Percentiles rank a stretch among this genome's conserved stretches.
phyloP scores from a whole-genome alignment of 2,888 invertebrate genomes.

The Empis livida region DNA sequence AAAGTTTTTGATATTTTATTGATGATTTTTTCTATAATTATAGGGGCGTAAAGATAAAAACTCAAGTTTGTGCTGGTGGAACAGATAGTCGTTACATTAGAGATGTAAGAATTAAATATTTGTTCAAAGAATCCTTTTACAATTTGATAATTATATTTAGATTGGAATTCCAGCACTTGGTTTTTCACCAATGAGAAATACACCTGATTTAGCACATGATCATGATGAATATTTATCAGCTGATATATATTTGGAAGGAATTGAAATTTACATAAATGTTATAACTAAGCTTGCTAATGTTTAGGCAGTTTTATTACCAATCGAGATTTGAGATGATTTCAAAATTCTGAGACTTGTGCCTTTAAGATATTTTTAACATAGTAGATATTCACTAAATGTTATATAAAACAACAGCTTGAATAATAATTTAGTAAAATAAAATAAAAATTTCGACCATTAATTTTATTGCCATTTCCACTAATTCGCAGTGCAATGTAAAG shows the following conservation, averaged over 20 bases:
- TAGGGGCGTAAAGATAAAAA: slow-evolving; percentile 53
- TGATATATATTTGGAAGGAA: slow-evolving; percentile 65
- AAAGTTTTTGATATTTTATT: neutral
- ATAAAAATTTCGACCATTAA: too few relatives aligned
- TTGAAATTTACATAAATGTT: slow-evolving; percentile 48
- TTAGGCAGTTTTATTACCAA: too few relatives aligned
- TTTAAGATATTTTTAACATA: too few relatives aligned
- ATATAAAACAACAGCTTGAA: too few relatives aligned
- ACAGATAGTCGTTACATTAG: slow-evolving; percentile 83
- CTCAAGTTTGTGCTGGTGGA: slow-evolving; percentile 75
- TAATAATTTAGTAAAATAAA: too few relatives aligned
- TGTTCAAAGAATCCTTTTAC: too few relatives aligned
- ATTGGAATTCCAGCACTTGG: slow-evolving; percentile 72
- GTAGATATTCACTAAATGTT: too few relatives aligned
- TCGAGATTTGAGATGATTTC: too few relatives aligned
- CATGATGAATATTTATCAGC: slow-evolving; percentile 78
- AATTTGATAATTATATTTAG: slow-evolving; percentile 28
- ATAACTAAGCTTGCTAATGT: slow-evolving; percentile 26
- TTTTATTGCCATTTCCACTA: too few relatives aligned
- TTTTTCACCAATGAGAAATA: slow-evolving; percentile 81
- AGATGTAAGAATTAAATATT: slow-evolving; percentile 29
- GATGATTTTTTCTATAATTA: slow-evolving; percentile 14
- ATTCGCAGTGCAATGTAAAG: too few relatives aligned
- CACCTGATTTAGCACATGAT: slow-evolving; percentile 76
- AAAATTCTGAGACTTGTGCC: too few relatives aligned